Evolutionary conservation across 2,888 invertebrate genomes (phyloP).

Genomic region (Torymus aiolomorphi): DNA sequence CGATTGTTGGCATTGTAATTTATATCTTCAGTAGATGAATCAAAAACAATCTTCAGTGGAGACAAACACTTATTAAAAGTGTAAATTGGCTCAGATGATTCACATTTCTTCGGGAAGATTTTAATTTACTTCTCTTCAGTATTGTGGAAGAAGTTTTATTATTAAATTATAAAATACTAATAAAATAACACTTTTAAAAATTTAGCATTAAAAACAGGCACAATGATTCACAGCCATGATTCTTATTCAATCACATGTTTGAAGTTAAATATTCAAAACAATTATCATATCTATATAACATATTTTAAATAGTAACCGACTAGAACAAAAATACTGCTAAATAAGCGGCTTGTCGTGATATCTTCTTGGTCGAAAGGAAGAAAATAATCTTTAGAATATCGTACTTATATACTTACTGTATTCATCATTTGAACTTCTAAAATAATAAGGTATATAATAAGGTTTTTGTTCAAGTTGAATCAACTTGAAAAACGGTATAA

Average conservation of each 20-base stretch:
- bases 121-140: conserved; percentile 34
- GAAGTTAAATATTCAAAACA: neutral
- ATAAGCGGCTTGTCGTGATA: conserved; percentile 29
- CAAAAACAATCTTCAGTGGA: conserved; percentile 30
- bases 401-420: too few relatives aligned
- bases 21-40: conserved; percentile 47
- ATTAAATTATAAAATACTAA: neutral
- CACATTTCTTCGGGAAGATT: conserved; percentile 4
- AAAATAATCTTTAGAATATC: conserved; percentile 8
- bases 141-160: neutral
- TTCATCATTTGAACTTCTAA: too few relatives aligned
- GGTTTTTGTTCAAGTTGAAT: too few relatives aligned
- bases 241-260: neutral
- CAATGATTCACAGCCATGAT: conserved; percentile 23
- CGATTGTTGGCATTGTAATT: neutral
- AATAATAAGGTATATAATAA: too few relatives aligned
- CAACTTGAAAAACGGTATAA: too few relatives aligned
- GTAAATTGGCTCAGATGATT: neutral
- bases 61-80: neutral
- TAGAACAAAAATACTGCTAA: conserved; percentile 24
- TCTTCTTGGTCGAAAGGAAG: conserved; percentile 25
- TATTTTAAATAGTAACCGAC: conserved; percentile 14
- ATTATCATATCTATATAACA: neutral
- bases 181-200: neutral
- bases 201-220: conserved; percentile 27